Conservation (phyloP, 2,113 vertebrate species). For the Halcyon senegalensis region DNA sequence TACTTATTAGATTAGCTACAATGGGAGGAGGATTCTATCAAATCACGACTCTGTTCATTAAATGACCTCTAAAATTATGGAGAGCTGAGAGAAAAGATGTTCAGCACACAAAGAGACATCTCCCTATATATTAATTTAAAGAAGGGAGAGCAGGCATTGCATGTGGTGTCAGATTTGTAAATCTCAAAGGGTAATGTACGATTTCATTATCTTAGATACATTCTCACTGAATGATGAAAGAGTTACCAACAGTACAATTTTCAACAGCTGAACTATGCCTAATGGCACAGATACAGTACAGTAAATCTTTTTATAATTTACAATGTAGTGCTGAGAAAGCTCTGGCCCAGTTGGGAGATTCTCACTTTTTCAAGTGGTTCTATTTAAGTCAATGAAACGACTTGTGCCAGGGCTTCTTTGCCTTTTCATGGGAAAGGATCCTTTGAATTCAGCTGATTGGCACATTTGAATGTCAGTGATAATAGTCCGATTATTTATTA, state of each 20-base stretch:
- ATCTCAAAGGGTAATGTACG: background rate
- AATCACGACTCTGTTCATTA: conserved; percentile 20
- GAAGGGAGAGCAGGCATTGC: background rate
- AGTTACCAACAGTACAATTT: conserved; percentile 13
- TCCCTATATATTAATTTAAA: conserved; percentile 35
- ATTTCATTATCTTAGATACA: conserved; percentile 30
- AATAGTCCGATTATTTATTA: conserved; percentile 17
- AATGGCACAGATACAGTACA: background rate
- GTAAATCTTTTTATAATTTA: conserved; percentile 46
- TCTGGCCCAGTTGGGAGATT: background rate
- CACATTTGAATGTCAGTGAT: conserved; percentile 38
- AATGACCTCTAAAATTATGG: conserved; percentile 41
- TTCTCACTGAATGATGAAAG: conserved; percentile 33
- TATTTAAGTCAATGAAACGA: conserved; percentile 25
- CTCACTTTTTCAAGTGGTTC: conserved; percentile 12
- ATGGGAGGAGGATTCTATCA: background rate
- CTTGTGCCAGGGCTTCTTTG: background rate
- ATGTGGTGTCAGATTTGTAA: background rate
- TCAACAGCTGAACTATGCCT: background rate
- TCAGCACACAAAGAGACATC: background rate
- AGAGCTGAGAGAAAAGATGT: background rate
- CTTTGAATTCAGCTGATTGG: conserved; percentile 46
- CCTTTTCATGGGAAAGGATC: background rate
- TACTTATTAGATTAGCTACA: conserved; percentile 35
- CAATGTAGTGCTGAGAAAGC: background rate